phyloP scores from a whole-genome alignment of 2,888 invertebrate genomes.

The Chorisops tibialis region DNA sequence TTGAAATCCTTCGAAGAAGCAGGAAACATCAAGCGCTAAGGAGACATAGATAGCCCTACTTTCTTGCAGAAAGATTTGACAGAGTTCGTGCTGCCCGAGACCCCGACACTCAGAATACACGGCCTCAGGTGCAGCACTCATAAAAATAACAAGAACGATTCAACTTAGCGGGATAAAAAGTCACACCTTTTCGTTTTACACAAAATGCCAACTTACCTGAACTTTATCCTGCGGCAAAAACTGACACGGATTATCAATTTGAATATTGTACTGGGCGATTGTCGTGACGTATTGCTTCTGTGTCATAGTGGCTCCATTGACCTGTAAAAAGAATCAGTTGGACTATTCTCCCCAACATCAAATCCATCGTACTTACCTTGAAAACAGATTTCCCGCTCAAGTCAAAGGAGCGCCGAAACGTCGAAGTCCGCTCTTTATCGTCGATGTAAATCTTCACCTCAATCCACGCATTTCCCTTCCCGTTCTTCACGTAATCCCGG shows the following conservation, averaged over 20 bases:
- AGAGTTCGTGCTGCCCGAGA: too few species aligned
- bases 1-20: too few species aligned
- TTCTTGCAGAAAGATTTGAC: too few species aligned
- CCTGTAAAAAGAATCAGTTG: constrained; percentile 14
- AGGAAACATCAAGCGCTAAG: too few species aligned
- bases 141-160: too few species aligned
- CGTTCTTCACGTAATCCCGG: constrained; percentile 74
- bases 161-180: too few species aligned
- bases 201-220: too few species aligned
- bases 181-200: too few species aligned
- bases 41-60: too few species aligned
- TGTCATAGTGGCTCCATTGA: constrained; percentile 37
- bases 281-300: constrained; percentile 51
- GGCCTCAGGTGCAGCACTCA: too few species aligned
- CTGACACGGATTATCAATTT: constrained; percentile 87
- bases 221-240: constrained; percentile 95
- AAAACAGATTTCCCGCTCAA: constrained; percentile 40
- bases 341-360: background rate
- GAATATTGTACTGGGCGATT: constrained; percentile 59
- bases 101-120: too few species aligned
- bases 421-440: constrained; percentile 54
- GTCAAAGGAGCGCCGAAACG: constrained; percentile 56
- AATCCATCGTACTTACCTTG: constrained; percentile 33
- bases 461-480: constrained; percentile 63
- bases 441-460: constrained; percentile 68